Evolutionary conservation across 2,888 invertebrate species (phyloP).

Genomic region (Lasioglossum oenotherae): DNA sequence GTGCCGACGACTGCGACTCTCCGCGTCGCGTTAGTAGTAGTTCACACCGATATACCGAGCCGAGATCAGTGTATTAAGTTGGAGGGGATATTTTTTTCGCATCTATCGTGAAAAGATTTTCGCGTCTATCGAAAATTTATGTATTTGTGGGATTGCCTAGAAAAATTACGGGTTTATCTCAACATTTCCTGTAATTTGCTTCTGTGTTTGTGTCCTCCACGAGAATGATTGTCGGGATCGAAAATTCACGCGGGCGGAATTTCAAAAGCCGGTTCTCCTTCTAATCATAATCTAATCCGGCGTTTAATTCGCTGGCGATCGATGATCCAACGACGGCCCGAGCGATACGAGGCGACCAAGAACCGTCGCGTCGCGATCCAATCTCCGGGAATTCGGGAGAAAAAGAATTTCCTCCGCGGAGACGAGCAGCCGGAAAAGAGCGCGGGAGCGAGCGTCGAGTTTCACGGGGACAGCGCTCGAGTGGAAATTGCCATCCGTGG

Average conservation of each 20-base stretch:
- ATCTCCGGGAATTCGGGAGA: constrained; percentile 23
- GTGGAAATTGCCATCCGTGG: constrained; percentile 20
- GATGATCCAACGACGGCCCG: constrained; percentile 10
- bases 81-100: no score
- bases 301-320: constrained; percentile 28
- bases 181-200: no score
- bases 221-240: neutral
- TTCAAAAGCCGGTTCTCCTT: neutral
- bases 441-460: constrained; percentile 21
- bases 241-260: neutral
- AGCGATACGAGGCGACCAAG: constrained; percentile 5
- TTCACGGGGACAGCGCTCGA: constrained; percentile 14
- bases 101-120: no score
- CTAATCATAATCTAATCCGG: constrained; percentile 39
- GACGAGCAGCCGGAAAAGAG: neutral
- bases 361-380: constrained; percentile 40
- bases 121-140: no score
- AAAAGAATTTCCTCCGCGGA: neutral
- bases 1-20: no score
- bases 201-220: neutral
- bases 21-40: no score
- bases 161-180: no score
- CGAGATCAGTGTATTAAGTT: no score
- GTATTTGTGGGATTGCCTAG: no score
- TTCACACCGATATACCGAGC: no score